These are phyloP conservation scores for Rhinopomastus cyanomelas DNA, from an alignment of 2,113 vertebrate genomes.

Conservation along the genomic window DNA sequence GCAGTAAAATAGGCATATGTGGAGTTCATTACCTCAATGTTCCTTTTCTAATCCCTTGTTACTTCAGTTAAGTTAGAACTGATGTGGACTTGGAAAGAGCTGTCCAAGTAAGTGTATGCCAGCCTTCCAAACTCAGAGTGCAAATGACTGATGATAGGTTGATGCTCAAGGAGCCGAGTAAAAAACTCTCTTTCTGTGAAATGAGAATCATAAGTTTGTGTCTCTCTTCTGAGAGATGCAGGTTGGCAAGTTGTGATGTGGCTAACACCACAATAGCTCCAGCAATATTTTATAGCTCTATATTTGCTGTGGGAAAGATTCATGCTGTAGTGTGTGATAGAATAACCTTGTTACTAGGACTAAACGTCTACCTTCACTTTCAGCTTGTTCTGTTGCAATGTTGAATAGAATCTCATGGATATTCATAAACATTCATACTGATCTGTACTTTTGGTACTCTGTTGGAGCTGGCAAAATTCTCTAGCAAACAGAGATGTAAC, in stretches of 20 bases:
- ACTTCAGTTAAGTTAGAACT: not conserved
- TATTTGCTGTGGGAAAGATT: not conserved
- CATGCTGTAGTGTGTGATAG: not conserved
- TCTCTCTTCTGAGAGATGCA: not conserved
- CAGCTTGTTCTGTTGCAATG: not conserved
- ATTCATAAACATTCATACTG: not conserved
- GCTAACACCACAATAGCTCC: not conserved
- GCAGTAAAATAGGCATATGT: not conserved
- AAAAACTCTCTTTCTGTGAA: not conserved
- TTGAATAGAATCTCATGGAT: not conserved
- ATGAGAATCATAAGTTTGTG: not conserved
- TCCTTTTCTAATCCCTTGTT: not conserved
- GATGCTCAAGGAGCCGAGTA: not conserved
- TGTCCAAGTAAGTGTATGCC: not conserved
- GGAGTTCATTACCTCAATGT: not conserved
- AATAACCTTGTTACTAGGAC: not conserved
- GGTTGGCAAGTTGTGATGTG: not conserved
- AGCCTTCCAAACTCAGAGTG: not conserved
- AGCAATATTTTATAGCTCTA: not conserved
- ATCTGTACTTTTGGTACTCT: not conserved
- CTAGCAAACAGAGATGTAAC: not conserved
- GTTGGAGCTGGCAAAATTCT: not conserved
- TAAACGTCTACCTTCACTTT: not conserved
- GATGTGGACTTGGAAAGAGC: not conserved
- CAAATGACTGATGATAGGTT: rapidly evolving